Evolutionary conservation across 2,888 invertebrate species (phyloP), one percentile per base, ranked within the genome.

Genomic region (Pterostichus madidus): DNA sequence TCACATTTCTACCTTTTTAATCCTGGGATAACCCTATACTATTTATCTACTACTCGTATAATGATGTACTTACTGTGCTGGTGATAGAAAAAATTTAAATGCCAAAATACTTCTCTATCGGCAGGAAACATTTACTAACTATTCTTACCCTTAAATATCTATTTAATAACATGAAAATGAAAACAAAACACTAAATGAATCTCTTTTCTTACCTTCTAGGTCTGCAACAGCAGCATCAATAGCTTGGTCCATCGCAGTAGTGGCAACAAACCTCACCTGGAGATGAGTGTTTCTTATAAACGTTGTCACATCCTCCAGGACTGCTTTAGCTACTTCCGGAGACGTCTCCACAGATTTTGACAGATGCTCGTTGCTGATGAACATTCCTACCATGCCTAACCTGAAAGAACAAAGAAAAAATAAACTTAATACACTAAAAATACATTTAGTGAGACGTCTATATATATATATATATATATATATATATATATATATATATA

Each of bases 271-370:
- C 85, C 93, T 91, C 85, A 94, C 91, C 89, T 94, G 93, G 87
- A 91, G 90, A 86, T 93, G 92, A n/a, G 93, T 92, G 86, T 93
- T 93, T 85, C 91, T 90, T 82, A 94, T 90, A 87, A 93, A 94
- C 80, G 92, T 91, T 86, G 92, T 91, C 76, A 93, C 88, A 88
- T 94, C 94, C 85, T 92, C 91, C 73, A 94, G 90, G 46, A 93
- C 92, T 15, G 92, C 91, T 86, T 92, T 90, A 80, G 92, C 88
- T 84, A 92, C 91, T 83, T 90, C 89, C 56, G 93, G 92, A 77
- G 92, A 90, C 87, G 90, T 91, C 83, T 91, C 90, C 84, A 94
- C 90, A 31, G 93, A 92, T 80, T 89, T 88, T 64, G 92, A 91
- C 81, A 93, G 90, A 85, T 93, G 92, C 87, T 93, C 93, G 88